phyloP scores from a whole-genome alignment of 2,888 invertebrate genomes.

The Microctonus aethiopoides region DNA sequence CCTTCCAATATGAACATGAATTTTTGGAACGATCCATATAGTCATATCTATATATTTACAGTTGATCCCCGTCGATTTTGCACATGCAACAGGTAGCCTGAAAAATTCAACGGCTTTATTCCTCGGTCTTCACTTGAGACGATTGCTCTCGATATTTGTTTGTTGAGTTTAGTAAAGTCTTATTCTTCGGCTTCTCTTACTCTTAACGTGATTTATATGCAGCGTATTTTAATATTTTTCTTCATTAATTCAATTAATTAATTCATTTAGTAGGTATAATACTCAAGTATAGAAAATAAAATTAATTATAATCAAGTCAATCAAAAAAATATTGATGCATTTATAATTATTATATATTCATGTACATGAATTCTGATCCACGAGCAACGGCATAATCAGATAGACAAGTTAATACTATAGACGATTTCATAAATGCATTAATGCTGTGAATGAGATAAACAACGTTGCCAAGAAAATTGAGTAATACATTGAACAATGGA shows the following conservation, averaged over 20 bases:
- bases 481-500: conserved; percentile 26
- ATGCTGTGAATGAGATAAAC: conserved; percentile 36
- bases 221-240: background rate
- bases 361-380: conserved; percentile 40
- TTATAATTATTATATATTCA: conserved; percentile 3
- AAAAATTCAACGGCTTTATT: conserved; percentile 33
- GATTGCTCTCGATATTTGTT: conserved; percentile 26
- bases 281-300: background rate
- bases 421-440: conserved; percentile 41
- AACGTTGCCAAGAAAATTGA: conserved; percentile 38
- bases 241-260: too few relatives aligned
- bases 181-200: background rate
- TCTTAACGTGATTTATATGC: background rate
- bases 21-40: conserved; percentile 14
- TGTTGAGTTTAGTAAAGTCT: conserved; percentile 2
- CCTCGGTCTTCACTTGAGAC: conserved; percentile 11
- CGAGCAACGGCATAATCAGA: conserved; percentile 43
- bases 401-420: conserved; percentile 42
- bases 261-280: too few relatives aligned
- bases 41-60: conserved; percentile 9
- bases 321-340: background rate
- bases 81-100: conserved; percentile 35
- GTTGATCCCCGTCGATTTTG: conserved; percentile 31
- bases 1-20: background rate
- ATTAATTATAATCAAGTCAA: background rate